A percentile compares a stretch with the other conserved stretches of the same genome.
These are phyloP conservation scores for Oplegnathus fasciatus DNA, from an alignment of 2,113 vertebrate species.

Conservation along the genomic window DNA sequence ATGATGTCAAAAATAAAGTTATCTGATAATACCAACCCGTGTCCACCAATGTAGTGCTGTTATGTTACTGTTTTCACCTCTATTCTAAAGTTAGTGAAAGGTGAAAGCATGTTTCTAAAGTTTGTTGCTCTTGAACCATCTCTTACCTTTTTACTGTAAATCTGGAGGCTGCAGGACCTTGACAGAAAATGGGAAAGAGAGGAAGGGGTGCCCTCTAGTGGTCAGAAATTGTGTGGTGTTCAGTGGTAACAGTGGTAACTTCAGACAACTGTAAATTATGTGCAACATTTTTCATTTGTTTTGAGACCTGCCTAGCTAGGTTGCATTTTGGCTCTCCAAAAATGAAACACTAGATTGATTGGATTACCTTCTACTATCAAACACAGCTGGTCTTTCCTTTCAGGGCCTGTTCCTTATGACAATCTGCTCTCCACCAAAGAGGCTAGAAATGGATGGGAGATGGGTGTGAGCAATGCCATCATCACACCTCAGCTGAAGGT, in stretches of 20 bases:
- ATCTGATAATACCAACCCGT: neutral
- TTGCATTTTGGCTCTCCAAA: neutral
- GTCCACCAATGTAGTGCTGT: neutral
- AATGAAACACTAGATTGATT: neutral
- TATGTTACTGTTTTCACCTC: neutral
- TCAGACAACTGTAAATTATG: neutral
- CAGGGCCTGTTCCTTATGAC: constrained; percentile 81
- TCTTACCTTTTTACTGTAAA: neutral
- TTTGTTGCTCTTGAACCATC: neutral
- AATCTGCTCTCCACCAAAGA: constrained; percentile 84
- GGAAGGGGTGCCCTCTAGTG: constrained; percentile 27
- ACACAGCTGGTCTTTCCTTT: constrained; percentile 17
- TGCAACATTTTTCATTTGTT: neutral
- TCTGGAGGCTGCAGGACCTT: neutral
- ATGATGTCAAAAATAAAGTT: neutral
- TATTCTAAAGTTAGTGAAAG: neutral
- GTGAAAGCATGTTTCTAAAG: neutral
- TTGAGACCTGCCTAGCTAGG: no score
- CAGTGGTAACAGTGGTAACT: neutral
- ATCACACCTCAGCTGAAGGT: constrained; percentile 88
- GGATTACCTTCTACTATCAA: neutral
- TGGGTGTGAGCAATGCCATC: constrained; percentile 74
- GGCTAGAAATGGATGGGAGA: constrained; percentile 92
- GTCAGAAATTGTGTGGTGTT: neutral
- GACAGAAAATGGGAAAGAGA: neutral